Evolutionary conservation across 2,888 invertebrate species (phyloP).

Genomic region (Mactromeris polynyma): DNA sequence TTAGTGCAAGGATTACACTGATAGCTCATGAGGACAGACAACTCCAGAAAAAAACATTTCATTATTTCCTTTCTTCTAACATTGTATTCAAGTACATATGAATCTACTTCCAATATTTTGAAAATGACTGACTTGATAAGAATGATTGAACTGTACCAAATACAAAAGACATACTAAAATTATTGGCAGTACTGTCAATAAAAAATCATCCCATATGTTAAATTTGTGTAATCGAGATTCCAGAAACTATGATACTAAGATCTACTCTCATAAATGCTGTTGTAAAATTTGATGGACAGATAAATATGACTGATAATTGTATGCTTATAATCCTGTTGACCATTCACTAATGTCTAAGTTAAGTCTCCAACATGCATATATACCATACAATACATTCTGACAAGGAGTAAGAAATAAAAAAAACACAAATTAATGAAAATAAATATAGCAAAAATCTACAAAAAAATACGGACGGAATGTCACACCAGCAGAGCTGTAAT

Average conservation of each 20-base stretch:
- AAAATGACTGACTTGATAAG: neutral
- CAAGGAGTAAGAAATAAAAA: neutral
- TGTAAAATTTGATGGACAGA: too few relatives aligned
- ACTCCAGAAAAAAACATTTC: too few relatives aligned
- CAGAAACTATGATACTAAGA: neutral
- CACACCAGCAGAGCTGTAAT: neutral
- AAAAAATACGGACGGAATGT: conserved; percentile 15
- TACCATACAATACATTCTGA: neutral
- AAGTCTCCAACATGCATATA: neutral
- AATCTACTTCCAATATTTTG: too few relatives aligned
- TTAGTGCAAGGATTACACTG: too few relatives aligned
- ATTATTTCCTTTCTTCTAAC: too few relatives aligned
- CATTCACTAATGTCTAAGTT: neutral
- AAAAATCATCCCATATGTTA: neutral
- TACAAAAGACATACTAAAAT: neutral
- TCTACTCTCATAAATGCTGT: neutral
- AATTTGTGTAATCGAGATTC: neutral
- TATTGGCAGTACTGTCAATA: neutral
- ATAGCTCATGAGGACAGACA: too few relatives aligned
- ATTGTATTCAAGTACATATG: too few relatives aligned
- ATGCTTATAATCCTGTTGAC: neutral
- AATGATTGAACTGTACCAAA: neutral
- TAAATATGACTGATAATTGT: too few relatives aligned
- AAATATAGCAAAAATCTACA: neutral
- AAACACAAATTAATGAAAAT: conserved; percentile 3